Evolutionary conservation across 2,797 vertebrate genomes (phyloP), one percentile per base, ranked within the genome.

Genomic region (Anguilla obscura): DNA sequence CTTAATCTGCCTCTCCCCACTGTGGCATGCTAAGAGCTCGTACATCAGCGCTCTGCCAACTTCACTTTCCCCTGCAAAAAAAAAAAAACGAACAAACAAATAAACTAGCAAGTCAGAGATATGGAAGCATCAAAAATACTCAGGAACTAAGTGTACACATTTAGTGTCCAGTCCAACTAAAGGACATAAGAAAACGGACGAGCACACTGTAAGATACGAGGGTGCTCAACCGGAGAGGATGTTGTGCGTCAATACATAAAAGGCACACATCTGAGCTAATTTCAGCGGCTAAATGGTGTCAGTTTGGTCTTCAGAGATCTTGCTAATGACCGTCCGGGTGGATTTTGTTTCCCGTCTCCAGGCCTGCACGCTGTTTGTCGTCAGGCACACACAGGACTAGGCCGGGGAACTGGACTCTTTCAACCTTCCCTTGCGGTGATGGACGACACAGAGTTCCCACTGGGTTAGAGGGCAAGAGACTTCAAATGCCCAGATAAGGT

Each of bases 401-500:
- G 21, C 60, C 45, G 21, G 40, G 50, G 63, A 56, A 60, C 27
- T 10, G 60, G 36, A 18, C n/a, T 93, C 74, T 90, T 83, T 48
- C 79, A 87, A 83, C 84, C 84, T 79, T 79, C 56, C 56, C 58
- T 30, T 94, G 94, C 93, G 93, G 95, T 96, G 96, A 94, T 95
- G 95, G 96, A 95, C 96, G 95, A 95, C 94, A 93, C 94, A 87
- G 91, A 93, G 94, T 92, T 91, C 92, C 94, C 94, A 91, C 87
- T 94, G 94, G 96, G 96, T 96, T 96, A 95, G 94, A 95, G 94
- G 94, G 94, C 94, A 96, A 94, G 94, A 94, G 95, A 96, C 96
- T 96, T 97, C 96, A 97, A 97, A 97, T 97, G 95, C 94, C 94
- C 89, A 87, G 94, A 94, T 95, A 95, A 93, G 94, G 96, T 96